Percentiles rank a stretch among this genome's conserved stretches.
These are phyloP conservation scores for Choristoneura fumiferana DNA, from an alignment of 1,140 invertebrate genomes.

Conservation along the genomic window DNA sequence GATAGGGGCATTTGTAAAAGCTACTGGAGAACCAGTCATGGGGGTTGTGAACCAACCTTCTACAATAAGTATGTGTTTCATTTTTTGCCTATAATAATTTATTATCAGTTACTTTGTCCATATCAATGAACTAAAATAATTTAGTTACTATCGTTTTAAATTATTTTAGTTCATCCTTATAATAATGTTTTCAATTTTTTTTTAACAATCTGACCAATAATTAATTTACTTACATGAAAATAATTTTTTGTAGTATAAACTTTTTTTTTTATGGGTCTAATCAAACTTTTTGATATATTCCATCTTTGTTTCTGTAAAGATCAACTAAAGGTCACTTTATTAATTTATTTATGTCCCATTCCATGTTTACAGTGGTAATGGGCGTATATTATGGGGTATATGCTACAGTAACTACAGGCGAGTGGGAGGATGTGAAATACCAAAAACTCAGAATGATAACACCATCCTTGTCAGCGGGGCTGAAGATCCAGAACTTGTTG, in stretches of 20 bases:
- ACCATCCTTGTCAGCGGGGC: constrained; percentile 55
- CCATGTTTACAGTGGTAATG: constrained; percentile 77
- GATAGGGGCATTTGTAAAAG: constrained; percentile 89
- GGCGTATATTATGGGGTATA: constrained; percentile 86
- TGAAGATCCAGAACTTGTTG: constrained; percentile 66
- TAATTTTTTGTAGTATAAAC: too few species aligned
- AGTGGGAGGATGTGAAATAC: constrained; percentile 33
- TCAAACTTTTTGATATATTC: too few species aligned
- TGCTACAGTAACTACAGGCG: constrained; percentile 57
- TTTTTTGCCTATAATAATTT: background rate
- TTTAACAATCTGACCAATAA: too few species aligned
- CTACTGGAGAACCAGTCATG: constrained; percentile 87
- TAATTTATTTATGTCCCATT: too few species aligned
- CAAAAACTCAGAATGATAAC: constrained; percentile 29
- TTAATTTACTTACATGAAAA: too few species aligned
- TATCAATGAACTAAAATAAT: too few species aligned
- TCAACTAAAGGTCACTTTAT: too few species aligned
- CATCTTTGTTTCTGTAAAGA: too few species aligned
- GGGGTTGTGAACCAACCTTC: constrained; percentile 95
- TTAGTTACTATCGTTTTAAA: constrained; percentile 92
- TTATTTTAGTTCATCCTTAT: constrained; percentile 84
- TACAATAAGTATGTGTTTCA: constrained; percentile 74
- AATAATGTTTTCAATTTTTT: background rate
- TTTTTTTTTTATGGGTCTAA: too few species aligned
- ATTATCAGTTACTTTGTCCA: constrained; percentile 73